Percentiles rank a stretch among this genome's conserved stretches.
These are phyloP conservation scores for Leptoclinus maculatus DNA, from an alignment of 2,797 vertebrate species.

Conservation along the genomic window DNA sequence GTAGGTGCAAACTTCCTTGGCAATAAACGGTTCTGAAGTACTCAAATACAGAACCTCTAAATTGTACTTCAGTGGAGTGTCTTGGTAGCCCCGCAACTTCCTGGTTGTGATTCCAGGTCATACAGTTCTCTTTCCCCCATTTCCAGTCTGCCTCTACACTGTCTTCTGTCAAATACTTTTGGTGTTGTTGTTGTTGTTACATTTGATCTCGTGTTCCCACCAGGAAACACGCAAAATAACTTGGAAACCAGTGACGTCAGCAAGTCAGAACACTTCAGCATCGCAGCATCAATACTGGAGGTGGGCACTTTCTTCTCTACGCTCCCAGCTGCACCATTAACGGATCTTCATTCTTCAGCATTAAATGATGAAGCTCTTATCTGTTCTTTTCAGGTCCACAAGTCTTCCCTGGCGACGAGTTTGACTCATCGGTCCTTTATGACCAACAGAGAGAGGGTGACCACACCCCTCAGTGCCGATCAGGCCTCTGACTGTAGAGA, in stretches of 20 bases:
- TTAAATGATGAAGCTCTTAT: neutral
- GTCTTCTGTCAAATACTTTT: neutral
- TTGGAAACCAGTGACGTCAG: slow-evolving; percentile 90
- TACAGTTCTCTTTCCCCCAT: too few relatives aligned
- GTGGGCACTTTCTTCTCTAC: slow-evolving; percentile 65
- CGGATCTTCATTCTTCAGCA: neutral
- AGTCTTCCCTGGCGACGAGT: slow-evolving; percentile 81
- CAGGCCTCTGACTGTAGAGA: slow-evolving; percentile 91
- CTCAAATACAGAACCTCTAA: neutral
- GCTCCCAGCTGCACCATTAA: neutral
- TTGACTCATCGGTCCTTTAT: slow-evolving; percentile 89
- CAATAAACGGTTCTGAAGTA: too few relatives aligned
- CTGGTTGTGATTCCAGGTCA: neutral
- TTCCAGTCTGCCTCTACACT: too few relatives aligned
- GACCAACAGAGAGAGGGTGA: slow-evolving; percentile 89
- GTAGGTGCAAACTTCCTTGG: too few relatives aligned
- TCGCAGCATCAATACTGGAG: slow-evolving; percentile 86
- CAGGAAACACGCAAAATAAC: slow-evolving; percentile 88
- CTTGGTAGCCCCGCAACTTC: neutral
- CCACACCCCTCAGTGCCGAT: slow-evolving; percentile 85
- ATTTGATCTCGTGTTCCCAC: slow-evolving; percentile 6
- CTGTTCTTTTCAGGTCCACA: slow-evolving; percentile 79
- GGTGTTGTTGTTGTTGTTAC: neutral
- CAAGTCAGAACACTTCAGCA: slow-evolving; percentile 85
- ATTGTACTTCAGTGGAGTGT: neutral